Conservation (phyloP, 2,797 vertebrate species). For the Sebastes jordani region DNA sequence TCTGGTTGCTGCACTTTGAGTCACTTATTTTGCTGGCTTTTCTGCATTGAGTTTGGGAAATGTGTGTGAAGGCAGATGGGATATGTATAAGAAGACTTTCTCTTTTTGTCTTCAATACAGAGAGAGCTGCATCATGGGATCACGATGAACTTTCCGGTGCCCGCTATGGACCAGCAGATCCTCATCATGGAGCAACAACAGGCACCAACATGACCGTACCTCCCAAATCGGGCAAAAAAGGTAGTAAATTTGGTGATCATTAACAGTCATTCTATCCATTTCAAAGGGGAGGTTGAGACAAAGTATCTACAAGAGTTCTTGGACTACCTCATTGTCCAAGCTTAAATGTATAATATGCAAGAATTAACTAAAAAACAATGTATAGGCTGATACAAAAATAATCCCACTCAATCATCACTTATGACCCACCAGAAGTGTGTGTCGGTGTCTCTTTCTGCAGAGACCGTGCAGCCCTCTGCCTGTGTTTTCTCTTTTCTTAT, state of each 20-base stretch:
- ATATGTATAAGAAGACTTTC: background rate
- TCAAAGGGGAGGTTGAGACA: background rate
- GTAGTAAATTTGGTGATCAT: slow-evolving; percentile 8
- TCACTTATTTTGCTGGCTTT: background rate
- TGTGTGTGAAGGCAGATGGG: background rate
- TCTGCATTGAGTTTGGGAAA: background rate
- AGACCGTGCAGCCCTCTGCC: no score
- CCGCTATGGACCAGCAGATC: background rate
- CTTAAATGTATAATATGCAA: no score
- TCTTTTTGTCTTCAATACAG: slow-evolving; percentile 6
- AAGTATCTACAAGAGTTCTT: background rate
- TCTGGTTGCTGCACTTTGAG: background rate
- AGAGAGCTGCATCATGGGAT: background rate
- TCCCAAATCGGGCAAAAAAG: slow-evolving; percentile 12
- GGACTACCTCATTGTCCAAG: background rate
- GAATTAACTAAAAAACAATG: no score
- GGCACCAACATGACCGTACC: no score
- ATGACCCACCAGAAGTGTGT: no score
- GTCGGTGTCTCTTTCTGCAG: no score
- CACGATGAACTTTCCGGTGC: background rate
- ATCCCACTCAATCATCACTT: no score
- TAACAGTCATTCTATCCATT: background rate
- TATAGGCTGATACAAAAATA: no score
- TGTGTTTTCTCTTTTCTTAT: no score
- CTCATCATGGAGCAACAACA: background rate